Base-by-base conservation (phyloP, 1,140 invertebrate species). In the Ruditapes philippinarum region DNA sequence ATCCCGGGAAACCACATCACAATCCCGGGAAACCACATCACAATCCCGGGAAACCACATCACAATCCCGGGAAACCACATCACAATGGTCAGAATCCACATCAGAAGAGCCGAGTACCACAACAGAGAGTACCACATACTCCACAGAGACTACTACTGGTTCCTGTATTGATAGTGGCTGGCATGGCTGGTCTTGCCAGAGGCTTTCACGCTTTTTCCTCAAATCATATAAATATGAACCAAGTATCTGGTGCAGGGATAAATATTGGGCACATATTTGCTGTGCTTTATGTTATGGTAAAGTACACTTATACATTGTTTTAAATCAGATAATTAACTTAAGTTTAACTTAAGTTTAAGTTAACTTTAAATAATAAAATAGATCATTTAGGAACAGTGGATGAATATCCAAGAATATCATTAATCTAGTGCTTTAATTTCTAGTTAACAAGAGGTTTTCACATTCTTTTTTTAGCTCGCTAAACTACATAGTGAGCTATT, bases 201-300 rank as follows among this genome's bases (percentile, higher is more conserved):
- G 19, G 19, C 11, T 80, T 12, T 42, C 38, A n/a, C 14, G 36
- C 19, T 57, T 33, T 49, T 80, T 49, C 51, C 36, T n/a, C 17
- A 19, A 28, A 12, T 1, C 3, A 19, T 80, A 57, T 19, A 1
- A 19, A 1, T 57, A 36, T 60, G 33, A 36, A 40, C 76, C 76
- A 0, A 60, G 49, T 25, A 57, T 36, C 51, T 80, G 76, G 76
- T 80, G 76, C 33, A 19, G 5, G 12, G 49, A 57, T 40, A 19
- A 0, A 4, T 80, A 36, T 51, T 80, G 76, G 76, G 51, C 33
- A 0, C 4, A 33, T 3, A 17, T 7, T 2, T 80, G 76, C 31
- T 80, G 76, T 25, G 28, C 33, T 12, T 80, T 57, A 33, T 80
- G 76, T 60, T 4, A 60, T 57, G 76, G 76, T 80, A 78, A 38